These are phyloP conservation scores for Amphipyra tragopoginis DNA, from an alignment of 2,888 invertebrate species.

Conservation along the genomic window DNA sequence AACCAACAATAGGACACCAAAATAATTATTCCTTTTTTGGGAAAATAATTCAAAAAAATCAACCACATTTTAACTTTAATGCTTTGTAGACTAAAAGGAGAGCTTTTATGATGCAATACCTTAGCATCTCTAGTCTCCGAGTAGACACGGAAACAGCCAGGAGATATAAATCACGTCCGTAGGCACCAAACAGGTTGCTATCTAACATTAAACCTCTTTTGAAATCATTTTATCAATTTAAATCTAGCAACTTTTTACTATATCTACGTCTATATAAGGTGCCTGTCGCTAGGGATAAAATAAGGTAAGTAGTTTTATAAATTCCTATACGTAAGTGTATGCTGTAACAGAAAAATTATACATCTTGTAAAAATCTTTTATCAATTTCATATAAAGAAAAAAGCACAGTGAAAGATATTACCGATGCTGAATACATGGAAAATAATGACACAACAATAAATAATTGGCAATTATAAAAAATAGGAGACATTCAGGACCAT, in stretches of 20 bases:
- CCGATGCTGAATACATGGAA: too few species aligned
- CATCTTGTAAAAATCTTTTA: too few species aligned
- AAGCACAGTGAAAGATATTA: too few species aligned
- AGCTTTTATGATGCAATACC: conserved; percentile 26
- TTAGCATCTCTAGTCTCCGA: conserved; percentile 17
- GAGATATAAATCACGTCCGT: conserved; percentile 49
- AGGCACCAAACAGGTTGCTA: conserved; percentile 47
- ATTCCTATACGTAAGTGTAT: too few species aligned
- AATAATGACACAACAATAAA: too few species aligned
- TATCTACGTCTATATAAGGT: conserved; percentile 2
- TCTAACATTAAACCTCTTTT: conserved; percentile 48
- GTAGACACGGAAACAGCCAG: conserved; percentile 45
- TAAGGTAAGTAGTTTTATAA: neutral
- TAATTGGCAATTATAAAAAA: too few species aligned
- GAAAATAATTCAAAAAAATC: too few species aligned
- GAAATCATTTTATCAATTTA: conserved; percentile 31
- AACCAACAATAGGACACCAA: too few species aligned
- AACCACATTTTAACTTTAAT: neutral
- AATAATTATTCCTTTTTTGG: too few species aligned
- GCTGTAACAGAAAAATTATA: too few species aligned
- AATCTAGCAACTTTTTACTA: conserved; percentile 28
- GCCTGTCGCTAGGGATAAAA: neutral
- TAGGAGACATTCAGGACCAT: too few species aligned
- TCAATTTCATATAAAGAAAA: too few species aligned
- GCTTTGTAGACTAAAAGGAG: neutral